Base-by-base conservation (phyloP, 1,140 invertebrate species). In the Drosophila insularis region DNA sequence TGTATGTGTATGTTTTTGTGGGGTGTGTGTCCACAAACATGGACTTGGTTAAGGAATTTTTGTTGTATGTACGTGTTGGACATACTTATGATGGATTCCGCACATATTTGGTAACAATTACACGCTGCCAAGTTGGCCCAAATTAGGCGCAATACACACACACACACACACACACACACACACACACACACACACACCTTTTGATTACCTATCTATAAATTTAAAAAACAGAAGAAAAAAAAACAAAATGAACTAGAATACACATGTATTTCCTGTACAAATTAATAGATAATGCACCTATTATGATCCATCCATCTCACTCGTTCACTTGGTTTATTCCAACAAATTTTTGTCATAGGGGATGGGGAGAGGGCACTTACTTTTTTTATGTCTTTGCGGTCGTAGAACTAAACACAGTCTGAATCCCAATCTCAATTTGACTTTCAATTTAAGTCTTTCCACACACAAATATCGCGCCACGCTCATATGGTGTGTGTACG, bases 391-490 rank as follows among this genome's bases (percentile, higher is more conserved):
- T 78, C 78, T 86, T 74, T 68, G 35, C 82, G 63, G 63, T 35
- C 19, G 50, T 64, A 87, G 68, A 84, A 90, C 89, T 73, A 75
- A 78, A 68, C 78, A 84, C 78, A 76, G 74, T 90, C 71, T 90
- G 87, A 90, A 72, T 89, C 65, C 67, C 71, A 68, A 70, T 63
- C 77, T 43, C 70, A 66, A 59, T 71, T 55, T 58, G 70, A 56
- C 78, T 70, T 79, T 79, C 72, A 90, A 90, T 90, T 90, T 90
- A 90, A 90, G 74, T 89, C 80, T 70, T 89, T 80, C 64, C 76
- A 75, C 55, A 63, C 75, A 75, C 27, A 27, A 27, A 27, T 53
- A 63, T 70, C 69, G 68, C 68, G 62, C 84, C 80, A 84, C 89
- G 78, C 76, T 55, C 27, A 46, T 11, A 59, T 23, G 19, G 21